Evolutionary conservation across 1,140 invertebrate species (phyloP), one percentile per base, ranked within the genome.

Genomic region (Scaptodrosophila lebanonensis): DNA sequence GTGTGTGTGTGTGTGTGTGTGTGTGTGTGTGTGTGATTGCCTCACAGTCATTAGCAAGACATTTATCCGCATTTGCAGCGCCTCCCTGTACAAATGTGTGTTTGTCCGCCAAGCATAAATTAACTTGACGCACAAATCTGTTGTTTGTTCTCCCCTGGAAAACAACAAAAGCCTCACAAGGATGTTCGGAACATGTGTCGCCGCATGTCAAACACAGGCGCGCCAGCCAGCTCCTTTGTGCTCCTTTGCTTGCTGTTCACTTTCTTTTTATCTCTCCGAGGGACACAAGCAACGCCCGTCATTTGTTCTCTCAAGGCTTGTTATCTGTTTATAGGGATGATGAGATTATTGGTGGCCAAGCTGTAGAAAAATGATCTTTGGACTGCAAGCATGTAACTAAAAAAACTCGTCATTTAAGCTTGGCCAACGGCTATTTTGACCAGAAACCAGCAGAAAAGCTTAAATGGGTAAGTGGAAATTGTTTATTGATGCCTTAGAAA

Each of bases 61-160:
- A 66, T 65, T 66, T 66, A 65, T 66, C 36, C 29, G 63, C 44
- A 44, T 50, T 38, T 66, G 52, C 44, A 51, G 59, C 43, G 39
- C 58, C 29, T 40, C 45, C 9, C 25, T 42, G 22, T 25, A 25
- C 22, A 25, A 4, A 25, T 25, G 65, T 66, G 38, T 54, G 43
- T 66, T 50, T 66, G 58, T 66, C 53, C 66, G 62, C 18, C 39
- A 45, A 47, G 62, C 45, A 66, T 66, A 66, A 66, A 66, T 66
- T 66, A 66, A 66, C 52, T 66, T 52, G 50, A 66, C 39, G 44
- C 62, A 44, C 49, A 47, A 56, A 58, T 45, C 57, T 66, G 57
- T 47, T 53, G 47, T 33, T 3, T n/a, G n/a, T 33, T 8, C 22
- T 25, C 3, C 22, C 22, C 3, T 25, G 22, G 22, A 25, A 25